Evolutionary conservation across 2,888 invertebrate species (phyloP), one percentile per base, ranked within the genome.

Genomic region (Plagiodera versicolora): DNA sequence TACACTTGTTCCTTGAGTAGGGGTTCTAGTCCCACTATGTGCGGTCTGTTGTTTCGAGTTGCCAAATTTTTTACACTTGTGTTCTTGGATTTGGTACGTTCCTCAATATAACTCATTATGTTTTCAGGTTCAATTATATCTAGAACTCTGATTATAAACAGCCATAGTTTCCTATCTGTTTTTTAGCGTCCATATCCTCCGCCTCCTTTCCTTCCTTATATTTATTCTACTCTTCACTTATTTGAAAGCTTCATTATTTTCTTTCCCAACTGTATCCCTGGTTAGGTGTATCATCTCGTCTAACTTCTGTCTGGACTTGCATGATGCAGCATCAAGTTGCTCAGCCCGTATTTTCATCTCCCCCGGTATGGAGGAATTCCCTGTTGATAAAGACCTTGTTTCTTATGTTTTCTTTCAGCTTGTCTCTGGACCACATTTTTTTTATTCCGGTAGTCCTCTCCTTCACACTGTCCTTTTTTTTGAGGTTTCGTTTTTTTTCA

Each of bases 31-130:
- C n/a, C n/a, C n/a, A n/a, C n/a, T n/a, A n/a, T n/a, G n/a, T n/a
- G n/a, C n/a, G n/a, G n/a, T n/a, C n/a, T n/a, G n/a, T n/a, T n/a
- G n/a, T n/a, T n/a, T n/a, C n/a, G n/a, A n/a, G n/a, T n/a, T n/a
- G n/a, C n/a, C n/a, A n/a, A n/a, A n/a, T n/a, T n/a, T n/a, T n/a
- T n/a, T n/a, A n/a, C 49, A 49, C 49, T n/a, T 49, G n/a, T 49
- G 24, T 49, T 49, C 8, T 49, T 49, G 50, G 50, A 50, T 50
- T 50, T 50, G 3, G 32, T 50, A 32, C 50, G 50, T 3, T 50
- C 50, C 50, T 30, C 16, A 14, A 50, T 50, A 11, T 32, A 32
- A 8, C 2, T 50, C 32, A 32, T 14, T 32, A 50, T 50, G n/a
- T 32, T 50, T 50, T 50, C 17, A 8, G 16, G 16, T 50, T 32